Percentiles rank a stretch among this genome's conserved stretches.
Evolutionary conservation across 2,888 invertebrate species (phyloP).

Genomic region (Hydraecia micacea): DNA sequence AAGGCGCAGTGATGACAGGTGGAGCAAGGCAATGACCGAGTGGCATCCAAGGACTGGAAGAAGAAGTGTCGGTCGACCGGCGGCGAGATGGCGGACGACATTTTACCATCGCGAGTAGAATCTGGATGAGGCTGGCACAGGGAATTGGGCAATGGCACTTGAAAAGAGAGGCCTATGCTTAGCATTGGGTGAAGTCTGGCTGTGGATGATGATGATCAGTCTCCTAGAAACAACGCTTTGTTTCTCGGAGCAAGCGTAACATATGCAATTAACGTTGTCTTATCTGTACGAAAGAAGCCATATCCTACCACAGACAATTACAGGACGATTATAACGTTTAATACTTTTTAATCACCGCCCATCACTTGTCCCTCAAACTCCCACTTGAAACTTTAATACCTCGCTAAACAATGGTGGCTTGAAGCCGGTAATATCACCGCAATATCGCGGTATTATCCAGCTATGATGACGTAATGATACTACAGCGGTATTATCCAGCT

Average conservation of each 20-base stretch:
- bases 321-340: background rate
- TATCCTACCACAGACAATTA: background rate
- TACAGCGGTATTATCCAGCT: slow-evolving; percentile 12
- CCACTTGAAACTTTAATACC: slow-evolving; percentile 43
- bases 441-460: slow-evolving; percentile 32
- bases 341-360: background rate
- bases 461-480: slow-evolving; percentile 25
- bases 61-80: too few species aligned
- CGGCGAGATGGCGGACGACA: too few species aligned
- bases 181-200: too few species aligned
- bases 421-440: slow-evolving; percentile 33
- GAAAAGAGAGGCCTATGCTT: background rate
- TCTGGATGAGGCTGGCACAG: too few species aligned
- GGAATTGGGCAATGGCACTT: background rate
- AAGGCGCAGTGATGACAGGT: too few species aligned
- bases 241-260: background rate
- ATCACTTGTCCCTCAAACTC: background rate
- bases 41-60: too few species aligned
- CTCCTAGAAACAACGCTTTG: background rate
- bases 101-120: too few species aligned
- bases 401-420: slow-evolving; percentile 38
- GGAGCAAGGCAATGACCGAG: too few species aligned
- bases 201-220: background rate
- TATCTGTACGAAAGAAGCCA: background rate
- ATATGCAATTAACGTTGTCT: background rate